Conservation (phyloP, 2,888 invertebrate genomes). For the Barypeithes pellucidus region DNA sequence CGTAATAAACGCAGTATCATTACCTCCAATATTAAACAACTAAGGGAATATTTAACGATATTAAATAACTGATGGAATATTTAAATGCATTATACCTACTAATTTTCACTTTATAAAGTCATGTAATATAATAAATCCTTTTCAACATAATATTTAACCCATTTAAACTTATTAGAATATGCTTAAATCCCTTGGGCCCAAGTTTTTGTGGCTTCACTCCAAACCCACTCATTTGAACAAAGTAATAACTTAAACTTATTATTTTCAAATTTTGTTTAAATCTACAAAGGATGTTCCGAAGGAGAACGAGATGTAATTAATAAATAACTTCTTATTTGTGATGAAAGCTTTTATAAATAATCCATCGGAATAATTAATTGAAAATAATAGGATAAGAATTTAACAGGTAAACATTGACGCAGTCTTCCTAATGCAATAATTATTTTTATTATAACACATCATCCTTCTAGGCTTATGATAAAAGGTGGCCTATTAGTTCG, state of each 20-base stretch:
- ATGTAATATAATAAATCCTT: neutral
- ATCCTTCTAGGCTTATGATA: too few species aligned
- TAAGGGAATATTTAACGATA: too few species aligned
- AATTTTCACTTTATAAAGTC: too few species aligned
- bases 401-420: neutral
- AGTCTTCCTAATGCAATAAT: too few species aligned
- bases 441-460: neutral
- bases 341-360: neutral
- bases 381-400: neutral
- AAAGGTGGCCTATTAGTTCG: too few species aligned
- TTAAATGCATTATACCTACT: neutral
- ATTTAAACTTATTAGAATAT: slow-evolving; percentile 14
- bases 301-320: neutral
- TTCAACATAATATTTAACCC: neutral
- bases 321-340: neutral
- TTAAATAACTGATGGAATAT: too few species aligned
- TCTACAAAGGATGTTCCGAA: neutral
- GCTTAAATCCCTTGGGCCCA: neutral
- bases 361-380: neutral
- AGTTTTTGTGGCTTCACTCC: slow-evolving; percentile 5
- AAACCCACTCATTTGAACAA: neutral
- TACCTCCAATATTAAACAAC: too few species aligned
- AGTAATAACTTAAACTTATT: slow-evolving; percentile 4
- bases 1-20: too few species aligned
- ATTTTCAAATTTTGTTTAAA: neutral